phyloP scores from a whole-genome alignment of 1,140 invertebrate species.

The Orchesella cincta region DNA sequence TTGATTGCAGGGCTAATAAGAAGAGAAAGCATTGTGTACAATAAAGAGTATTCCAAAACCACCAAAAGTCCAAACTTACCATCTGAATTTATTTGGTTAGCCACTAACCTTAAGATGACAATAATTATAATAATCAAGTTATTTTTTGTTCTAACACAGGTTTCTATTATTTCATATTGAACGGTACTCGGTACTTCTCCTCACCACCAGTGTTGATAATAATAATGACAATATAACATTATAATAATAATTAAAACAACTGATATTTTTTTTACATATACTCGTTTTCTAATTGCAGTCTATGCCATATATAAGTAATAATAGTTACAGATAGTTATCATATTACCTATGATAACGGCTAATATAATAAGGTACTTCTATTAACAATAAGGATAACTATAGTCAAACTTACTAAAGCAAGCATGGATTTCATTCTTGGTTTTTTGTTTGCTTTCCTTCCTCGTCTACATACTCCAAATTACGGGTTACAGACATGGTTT shows the following conservation, averaged over 20 bases:
- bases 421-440: not conserved
- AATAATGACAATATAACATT: constrained; percentile 13
- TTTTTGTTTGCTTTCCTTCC: not conserved
- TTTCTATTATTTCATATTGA: constrained; percentile 28
- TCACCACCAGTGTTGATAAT: constrained; percentile 14
- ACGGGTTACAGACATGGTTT: too few relatives aligned
- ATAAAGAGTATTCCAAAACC: not conserved
- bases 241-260: constrained; percentile 24
- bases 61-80: constrained; percentile 10
- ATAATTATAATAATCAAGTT: constrained; percentile 28
- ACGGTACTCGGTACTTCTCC: constrained; percentile 25
- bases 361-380: constrained; percentile 29
- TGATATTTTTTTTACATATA: not conserved
- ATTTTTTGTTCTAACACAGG: constrained; percentile 30
- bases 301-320: constrained; percentile 24
- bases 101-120: constrained; percentile 27
- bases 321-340: not conserved
- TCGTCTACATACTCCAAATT: not conserved
- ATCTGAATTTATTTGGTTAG: constrained; percentile 29
- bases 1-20: too few relatives aligned
- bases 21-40: too few relatives aligned
- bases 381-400: constrained; percentile 24
- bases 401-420: constrained; percentile 29
- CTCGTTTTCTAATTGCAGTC: constrained; percentile 25
- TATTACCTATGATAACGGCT: constrained; percentile 25